Base-by-base conservation (phyloP, 2,113 vertebrate species). In the Malurus melanocephalus region DNA sequence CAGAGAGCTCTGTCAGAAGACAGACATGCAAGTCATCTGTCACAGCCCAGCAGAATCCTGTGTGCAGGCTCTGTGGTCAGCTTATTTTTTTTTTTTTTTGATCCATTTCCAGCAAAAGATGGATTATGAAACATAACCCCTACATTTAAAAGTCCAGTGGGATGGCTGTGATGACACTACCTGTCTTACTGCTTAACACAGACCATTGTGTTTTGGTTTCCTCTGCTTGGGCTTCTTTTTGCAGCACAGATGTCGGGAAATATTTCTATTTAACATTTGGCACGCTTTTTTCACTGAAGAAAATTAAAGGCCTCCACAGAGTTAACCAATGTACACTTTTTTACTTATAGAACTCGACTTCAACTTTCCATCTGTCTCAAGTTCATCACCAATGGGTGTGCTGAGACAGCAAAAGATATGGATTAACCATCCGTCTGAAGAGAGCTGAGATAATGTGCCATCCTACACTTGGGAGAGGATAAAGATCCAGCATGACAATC, bases 361-460 rank as follows among this genome's bases (percentile, higher is more conserved):
- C 77, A 92, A 88, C 90, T 87, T 87, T 88, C 85, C 68, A 73
- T 75, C 65, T 87, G 52, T 51, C 68, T 90, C 69, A 89, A 91
- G 92, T 92, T 95, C 84, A 96, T 88, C 90, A 93, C 90, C 88
- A 89, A 53, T 42, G 0, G 0, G 66, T 90, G 62, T 95, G 94
- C 94, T 95, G 94, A 95, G 89, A 80, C 91, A 96, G 93, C 94
- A 91, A 95, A 95, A 94, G 81, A 69, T 95, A 94, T 95, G 89
- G 94, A 96, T 95, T 95, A 94, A 92, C 92, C 76, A 95, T 95
- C 55, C 0, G 33, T 91, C 88, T 90, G 93, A 90, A 94, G 78
- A 87, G 94, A 87, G 91, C 82, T 38, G 83, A 94, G 80, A 87
- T 95, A 95, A 93, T 95, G 82, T 80, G 73, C 93, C 87, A 91